phyloP scores from a whole-genome alignment of 2,113 vertebrate species.

The Fulmarus glacialis region DNA sequence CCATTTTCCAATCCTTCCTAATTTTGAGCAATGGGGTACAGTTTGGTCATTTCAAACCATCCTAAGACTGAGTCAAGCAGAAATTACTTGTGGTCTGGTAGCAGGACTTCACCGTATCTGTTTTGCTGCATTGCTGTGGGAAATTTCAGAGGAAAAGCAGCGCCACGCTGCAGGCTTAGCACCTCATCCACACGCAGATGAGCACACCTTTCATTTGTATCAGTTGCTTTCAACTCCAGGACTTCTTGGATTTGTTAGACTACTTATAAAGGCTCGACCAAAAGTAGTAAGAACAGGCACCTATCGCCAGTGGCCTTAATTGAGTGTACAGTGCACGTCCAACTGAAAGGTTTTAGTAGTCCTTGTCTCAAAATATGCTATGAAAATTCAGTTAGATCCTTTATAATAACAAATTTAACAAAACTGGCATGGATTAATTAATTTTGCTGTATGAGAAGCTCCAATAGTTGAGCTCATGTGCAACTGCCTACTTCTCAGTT shows the following conservation, averaged over 20 bases:
- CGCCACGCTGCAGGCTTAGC: neutral
- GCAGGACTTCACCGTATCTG: neutral
- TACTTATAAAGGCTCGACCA: rapidly evolving
- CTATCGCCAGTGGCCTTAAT: neutral
- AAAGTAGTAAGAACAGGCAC: neutral
- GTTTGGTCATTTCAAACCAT: neutral
- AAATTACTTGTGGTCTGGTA: neutral
- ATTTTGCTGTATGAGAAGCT: neutral
- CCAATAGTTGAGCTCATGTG: neutral
- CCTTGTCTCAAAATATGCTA: neutral
- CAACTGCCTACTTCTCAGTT: neutral
- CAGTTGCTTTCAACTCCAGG: neutral
- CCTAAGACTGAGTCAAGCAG: neutral
- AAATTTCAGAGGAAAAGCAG: neutral
- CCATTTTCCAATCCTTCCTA: neutral
- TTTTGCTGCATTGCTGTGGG: neutral
- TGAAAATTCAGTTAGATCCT: neutral
- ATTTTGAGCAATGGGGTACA: neutral
- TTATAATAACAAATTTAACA: neutral
- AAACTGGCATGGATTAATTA: neutral
- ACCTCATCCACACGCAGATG: neutral
- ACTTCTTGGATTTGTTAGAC: neutral
- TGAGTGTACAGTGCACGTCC: neutral
- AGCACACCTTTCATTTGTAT: neutral
- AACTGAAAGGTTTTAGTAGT: neutral